phyloP scores from a whole-genome alignment of 1,140 invertebrate genomes.

The Drosophila sp. region DNA sequence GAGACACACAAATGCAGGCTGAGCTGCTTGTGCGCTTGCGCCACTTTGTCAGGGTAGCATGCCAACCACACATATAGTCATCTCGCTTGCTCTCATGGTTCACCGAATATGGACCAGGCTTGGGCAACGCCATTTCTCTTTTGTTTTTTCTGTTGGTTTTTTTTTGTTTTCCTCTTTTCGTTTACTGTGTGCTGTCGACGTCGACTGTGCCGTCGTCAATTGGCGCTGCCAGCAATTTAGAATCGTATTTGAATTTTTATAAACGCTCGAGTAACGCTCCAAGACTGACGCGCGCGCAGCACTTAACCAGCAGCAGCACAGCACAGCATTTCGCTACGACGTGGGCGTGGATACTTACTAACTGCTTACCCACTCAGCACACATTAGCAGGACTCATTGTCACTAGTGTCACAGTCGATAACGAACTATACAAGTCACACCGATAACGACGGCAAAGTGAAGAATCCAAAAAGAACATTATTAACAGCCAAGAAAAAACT shows the following conservation, averaged over 20 bases:
- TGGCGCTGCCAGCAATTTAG: slow-evolving; percentile 61
- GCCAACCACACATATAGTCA: slow-evolving; percentile 29
- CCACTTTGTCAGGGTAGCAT: slow-evolving; percentile 51
- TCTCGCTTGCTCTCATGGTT: slow-evolving; percentile 46
- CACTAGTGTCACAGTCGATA: slow-evolving; percentile 6
- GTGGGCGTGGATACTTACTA: slow-evolving; percentile 45
- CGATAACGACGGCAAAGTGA: slow-evolving; percentile 37
- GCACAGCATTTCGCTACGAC: slow-evolving; percentile 3
- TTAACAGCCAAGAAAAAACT: slow-evolving; percentile 12
- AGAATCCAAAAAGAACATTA: slow-evolving; percentile 32
- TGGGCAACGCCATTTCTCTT: slow-evolving; percentile 70
- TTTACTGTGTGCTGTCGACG: slow-evolving; percentile 32
- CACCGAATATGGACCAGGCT: neutral
- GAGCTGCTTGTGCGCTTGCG: slow-evolving; percentile 47
- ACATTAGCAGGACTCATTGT: slow-evolving; percentile 31
- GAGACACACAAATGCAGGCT: neutral
- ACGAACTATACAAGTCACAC: slow-evolving; percentile 16
- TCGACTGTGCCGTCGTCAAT: slow-evolving; percentile 47
- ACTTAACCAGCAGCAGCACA: slow-evolving; percentile 27
- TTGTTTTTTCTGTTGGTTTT: slow-evolving; percentile 19
- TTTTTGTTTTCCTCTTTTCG: slow-evolving; percentile 16
- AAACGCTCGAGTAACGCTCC: slow-evolving; percentile 77
- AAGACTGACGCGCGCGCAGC: slow-evolving; percentile 77
- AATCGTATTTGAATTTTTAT: slow-evolving; percentile 83
- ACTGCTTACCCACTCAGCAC: slow-evolving; percentile 2